Evolutionary conservation across 1,140 invertebrate species (phyloP).

Genomic region (Atta cephalotes): DNA sequence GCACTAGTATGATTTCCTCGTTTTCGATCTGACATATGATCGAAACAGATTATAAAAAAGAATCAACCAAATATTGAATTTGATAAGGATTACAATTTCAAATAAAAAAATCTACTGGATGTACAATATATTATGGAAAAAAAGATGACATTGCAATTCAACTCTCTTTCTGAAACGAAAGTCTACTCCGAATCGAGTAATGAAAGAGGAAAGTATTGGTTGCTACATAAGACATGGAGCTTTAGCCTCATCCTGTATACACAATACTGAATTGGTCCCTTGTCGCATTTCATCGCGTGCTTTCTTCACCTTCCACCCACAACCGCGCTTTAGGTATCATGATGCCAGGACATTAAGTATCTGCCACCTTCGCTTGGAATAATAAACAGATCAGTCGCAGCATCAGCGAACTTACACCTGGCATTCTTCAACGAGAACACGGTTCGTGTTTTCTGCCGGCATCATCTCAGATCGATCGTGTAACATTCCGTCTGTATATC

Average conservation of each 20-base stretch:
- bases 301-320: slow-evolving; percentile 48
- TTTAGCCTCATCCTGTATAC: neutral
- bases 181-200: neutral
- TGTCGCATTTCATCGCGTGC: slow-evolving; percentile 50
- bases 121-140: neutral
- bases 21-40: slow-evolving; percentile 22
- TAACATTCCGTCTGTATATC: slow-evolving; percentile 44
- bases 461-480: slow-evolving; percentile 48
- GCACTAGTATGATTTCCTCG: neutral
- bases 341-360: slow-evolving; percentile 35
- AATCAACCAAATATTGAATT: neutral
- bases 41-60: slow-evolving; percentile 1
- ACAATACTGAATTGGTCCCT: slow-evolving; percentile 38
- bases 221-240: neutral
- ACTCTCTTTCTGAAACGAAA: neutral
- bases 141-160: neutral
- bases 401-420: slow-evolving; percentile 29
- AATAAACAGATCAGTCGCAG: slow-evolving; percentile 38
- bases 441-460: neutral
- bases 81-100: neutral
- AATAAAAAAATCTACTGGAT: no score
- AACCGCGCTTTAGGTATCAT: slow-evolving; percentile 30
- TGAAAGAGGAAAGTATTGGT: neutral
- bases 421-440: slow-evolving; percentile 24
- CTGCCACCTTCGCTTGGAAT: slow-evolving; percentile 36